phyloP scores from a whole-genome alignment of 2,888 invertebrate genomes.

The Fragum whitleyi region DNA sequence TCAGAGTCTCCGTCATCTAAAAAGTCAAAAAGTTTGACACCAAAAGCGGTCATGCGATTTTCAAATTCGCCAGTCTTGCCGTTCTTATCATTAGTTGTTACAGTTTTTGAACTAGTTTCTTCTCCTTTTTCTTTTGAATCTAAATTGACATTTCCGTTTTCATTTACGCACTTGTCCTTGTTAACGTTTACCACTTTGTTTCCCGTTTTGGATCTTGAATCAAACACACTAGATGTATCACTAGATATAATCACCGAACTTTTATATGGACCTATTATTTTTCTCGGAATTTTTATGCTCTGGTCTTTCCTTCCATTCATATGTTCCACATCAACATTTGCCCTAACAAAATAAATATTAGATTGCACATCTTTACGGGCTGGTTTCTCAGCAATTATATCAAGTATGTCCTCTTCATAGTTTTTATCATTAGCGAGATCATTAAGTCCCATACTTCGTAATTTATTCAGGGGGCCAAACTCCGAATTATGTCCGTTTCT shows the following conservation, averaged over 20 bases:
- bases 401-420: not conserved
- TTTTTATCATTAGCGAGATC: not conserved
- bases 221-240: not conserved
- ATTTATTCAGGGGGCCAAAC: not conserved
- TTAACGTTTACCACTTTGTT: no score
- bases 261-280: not conserved
- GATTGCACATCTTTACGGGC: no score
- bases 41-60: not conserved
- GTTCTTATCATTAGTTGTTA: not conserved
- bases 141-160: no score
- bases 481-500: not conserved
- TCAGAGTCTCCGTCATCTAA: not conserved
- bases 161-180: no score
- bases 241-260: not conserved
- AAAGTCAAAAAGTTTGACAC: conserved; percentile 5
- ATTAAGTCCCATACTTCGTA: not conserved
- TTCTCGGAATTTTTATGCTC: not conserved
- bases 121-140: no score
- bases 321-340: no score
- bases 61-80: not conserved
- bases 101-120: no score
- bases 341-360: no score
- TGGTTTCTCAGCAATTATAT: not conserved
- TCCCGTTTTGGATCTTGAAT: not conserved
- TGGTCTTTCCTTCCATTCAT: no score